Percentiles rank a stretch among this genome's conserved stretches.
Conservation (phyloP, 2,888 invertebrate species). For the Abrostola triplasia region DNA sequence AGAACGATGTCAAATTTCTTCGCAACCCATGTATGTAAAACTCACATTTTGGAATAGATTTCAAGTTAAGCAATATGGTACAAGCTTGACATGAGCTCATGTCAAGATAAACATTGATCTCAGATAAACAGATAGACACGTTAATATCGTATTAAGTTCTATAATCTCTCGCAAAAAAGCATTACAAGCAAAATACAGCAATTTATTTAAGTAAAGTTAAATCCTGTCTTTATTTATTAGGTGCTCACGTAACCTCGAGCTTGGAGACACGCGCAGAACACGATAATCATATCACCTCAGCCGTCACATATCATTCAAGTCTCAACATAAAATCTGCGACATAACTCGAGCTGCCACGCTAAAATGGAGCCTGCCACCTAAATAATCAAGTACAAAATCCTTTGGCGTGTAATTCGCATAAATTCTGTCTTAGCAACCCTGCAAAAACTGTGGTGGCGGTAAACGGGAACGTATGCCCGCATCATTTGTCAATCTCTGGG, state of each 20-base stretch:
- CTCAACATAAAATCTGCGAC: conserved; percentile 33
- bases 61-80: no score
- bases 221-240: neutral
- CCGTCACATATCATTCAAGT: conserved; percentile 26
- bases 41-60: no score
- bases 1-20: no score
- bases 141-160: no score
- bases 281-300: conserved; percentile 41
- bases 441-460: conserved; percentile 46
- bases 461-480: conserved; percentile 54
- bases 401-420: conserved; percentile 39
- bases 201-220: neutral
- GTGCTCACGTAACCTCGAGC: conserved; percentile 2
- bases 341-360: conserved; percentile 1
- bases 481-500: conserved; percentile 63
- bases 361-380: conserved; percentile 20
- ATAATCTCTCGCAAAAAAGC: neutral
- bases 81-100: no score
- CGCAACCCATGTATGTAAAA: no score
- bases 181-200: neutral
- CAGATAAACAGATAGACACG: no score
- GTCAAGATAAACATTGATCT: no score
- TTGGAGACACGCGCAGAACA: conserved; percentile 13
- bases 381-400: conserved; percentile 39
- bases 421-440: conserved; percentile 46